Percentiles rank a stretch among this genome's conserved stretches.
These are phyloP conservation scores for Pachycephala philippinensis DNA, from an alignment of 2,113 vertebrate genomes.

Conservation along the genomic window DNA sequence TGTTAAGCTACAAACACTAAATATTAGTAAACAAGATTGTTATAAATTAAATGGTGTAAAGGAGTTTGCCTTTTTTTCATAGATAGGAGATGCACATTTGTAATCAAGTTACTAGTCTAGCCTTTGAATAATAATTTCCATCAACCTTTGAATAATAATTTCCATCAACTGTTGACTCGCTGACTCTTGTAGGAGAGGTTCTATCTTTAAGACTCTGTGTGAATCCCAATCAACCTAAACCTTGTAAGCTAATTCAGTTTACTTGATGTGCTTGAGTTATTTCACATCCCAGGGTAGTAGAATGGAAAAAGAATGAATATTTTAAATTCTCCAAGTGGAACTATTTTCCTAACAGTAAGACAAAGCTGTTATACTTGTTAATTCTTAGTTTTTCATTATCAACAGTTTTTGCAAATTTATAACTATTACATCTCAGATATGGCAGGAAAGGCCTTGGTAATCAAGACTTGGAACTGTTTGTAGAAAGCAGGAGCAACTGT, in stretches of 20 bases:
- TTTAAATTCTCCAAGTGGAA: background rate
- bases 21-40: background rate
- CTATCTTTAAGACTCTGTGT: background rate
- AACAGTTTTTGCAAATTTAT: background rate
- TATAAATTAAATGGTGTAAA: background rate
- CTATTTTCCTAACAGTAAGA: background rate
- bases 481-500: background rate
- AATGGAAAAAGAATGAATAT: background rate
- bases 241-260: background rate
- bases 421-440: background rate
- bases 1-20: background rate
- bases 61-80: background rate
- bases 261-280: background rate
- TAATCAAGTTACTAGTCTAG: background rate
- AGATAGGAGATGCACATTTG: background rate
- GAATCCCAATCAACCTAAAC: background rate
- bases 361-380: background rate
- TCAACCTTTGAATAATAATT: background rate
- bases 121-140: background rate
- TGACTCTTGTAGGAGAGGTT: background rate
- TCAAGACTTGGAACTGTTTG: background rate
- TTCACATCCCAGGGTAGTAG: background rate
- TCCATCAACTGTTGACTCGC: background rate
- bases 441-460: background rate
- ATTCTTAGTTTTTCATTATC: background rate